These are phyloP conservation scores for Allophyes oxyacanthae DNA, from an alignment of 2,888 invertebrate species.

Conservation along the genomic window DNA sequence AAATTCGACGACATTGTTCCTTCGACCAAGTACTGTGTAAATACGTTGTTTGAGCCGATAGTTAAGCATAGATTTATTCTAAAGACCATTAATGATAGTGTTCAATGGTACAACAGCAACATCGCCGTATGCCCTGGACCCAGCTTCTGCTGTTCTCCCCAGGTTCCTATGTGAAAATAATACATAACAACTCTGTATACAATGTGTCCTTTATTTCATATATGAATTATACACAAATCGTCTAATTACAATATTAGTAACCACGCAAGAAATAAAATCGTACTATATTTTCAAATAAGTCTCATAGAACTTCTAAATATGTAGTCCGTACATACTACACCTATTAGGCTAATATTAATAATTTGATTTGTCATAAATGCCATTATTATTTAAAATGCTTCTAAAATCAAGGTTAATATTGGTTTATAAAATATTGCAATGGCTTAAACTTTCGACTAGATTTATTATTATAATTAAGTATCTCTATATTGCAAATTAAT, in stretches of 20 bases:
- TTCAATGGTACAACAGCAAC: too few species aligned
- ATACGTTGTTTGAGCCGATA: too few species aligned
- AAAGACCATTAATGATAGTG: too few species aligned
- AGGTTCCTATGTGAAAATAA: conserved; percentile 14
- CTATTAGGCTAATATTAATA: conserved; percentile 44
- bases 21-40: too few species aligned
- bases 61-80: too few species aligned
- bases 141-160: too few species aligned
- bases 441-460: conserved; percentile 89
- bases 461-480: conserved; percentile 84
- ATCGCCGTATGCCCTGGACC: too few species aligned
- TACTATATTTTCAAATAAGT: conserved; percentile 57
- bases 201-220: conserved; percentile 74
- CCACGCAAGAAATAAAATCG: conserved; percentile 68
- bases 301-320: conserved; percentile 53
- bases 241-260: conserved; percentile 75
- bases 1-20: too few species aligned
- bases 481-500: conserved; percentile 75
- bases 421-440: conserved; percentile 85
- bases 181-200: conserved; percentile 36
- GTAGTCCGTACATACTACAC: conserved; percentile 41
- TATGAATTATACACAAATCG: conserved; percentile 70
- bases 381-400: conserved; percentile 62
- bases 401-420: conserved; percentile 66
- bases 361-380: conserved; percentile 71